phyloP scores from a whole-genome alignment of 2,888 invertebrate species.

The Pilophorus perplexus region DNA sequence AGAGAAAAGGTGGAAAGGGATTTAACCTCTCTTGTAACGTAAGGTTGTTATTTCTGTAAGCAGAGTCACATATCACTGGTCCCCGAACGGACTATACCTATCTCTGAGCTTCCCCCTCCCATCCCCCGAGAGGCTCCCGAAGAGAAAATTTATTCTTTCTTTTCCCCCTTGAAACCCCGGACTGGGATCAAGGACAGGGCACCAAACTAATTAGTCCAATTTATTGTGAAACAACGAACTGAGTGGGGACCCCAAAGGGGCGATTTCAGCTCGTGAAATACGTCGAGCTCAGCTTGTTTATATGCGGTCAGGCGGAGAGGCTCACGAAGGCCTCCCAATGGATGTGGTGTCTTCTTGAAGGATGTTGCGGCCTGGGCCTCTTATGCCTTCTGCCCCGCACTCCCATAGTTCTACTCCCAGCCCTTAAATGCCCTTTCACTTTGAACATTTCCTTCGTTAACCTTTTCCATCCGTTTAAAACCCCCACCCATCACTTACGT shows the following conservation, averaged over 20 bases:
- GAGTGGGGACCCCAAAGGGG: conserved; percentile 9
- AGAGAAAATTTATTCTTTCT: conserved; percentile 5
- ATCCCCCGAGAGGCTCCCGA: not conserved
- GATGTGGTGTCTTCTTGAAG: conserved; percentile 27
- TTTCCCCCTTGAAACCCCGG: not conserved
- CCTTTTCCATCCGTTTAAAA: no score
- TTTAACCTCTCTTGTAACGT: not conserved
- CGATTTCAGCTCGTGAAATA: conserved; percentile 33
- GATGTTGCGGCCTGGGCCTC: conserved; percentile 15
- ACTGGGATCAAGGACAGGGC: conserved; percentile 9
- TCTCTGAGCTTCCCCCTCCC: not conserved
- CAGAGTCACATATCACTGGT: conserved; percentile 20
- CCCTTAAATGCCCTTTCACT: not conserved
- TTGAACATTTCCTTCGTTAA: no score
- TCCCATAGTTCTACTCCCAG: not conserved
- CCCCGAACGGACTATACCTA: no score
- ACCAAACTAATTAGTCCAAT: conserved; percentile 32
- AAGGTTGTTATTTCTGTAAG: conserved; percentile 13
- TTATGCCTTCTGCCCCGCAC: not conserved
- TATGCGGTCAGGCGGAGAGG: conserved; percentile 30
- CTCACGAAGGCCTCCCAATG: not conserved
- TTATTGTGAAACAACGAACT: conserved; percentile 30
- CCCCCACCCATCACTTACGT: no score
- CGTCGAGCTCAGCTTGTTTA: conserved; percentile 29
- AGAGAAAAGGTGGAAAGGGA: no score